Evolutionary conservation across 2,113 vertebrate species (phyloP).

Genomic region (Corythornis madagascariensis): DNA sequence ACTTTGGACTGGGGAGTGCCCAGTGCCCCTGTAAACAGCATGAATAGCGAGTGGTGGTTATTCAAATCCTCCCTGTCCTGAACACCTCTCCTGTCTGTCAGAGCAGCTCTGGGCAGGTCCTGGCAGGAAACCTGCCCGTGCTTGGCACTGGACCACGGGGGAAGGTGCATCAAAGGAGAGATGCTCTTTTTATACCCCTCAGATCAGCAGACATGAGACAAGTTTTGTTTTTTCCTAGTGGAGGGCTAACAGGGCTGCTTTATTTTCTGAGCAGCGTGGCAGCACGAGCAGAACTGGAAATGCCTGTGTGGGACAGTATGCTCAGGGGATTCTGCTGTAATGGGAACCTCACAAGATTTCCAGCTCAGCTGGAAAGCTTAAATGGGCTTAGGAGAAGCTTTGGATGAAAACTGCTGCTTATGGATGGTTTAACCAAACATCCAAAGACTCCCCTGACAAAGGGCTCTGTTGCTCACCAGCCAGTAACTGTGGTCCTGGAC

Average conservation of each 20-base stretch:
- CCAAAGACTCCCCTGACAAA: not conserved
- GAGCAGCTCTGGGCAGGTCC: not conserved
- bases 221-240: fast-evolving
- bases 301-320: not conserved
- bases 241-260: not conserved
- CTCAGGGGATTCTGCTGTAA: not conserved
- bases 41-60: not conserved
- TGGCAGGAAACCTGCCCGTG: not conserved
- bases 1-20: not conserved
- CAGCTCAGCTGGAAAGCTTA: not conserved
- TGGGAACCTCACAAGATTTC: not conserved
- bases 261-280: fast-evolving
- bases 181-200: not conserved
- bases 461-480: not conserved
- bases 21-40: not conserved
- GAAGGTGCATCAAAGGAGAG: not conserved
- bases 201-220: fast-evolving
- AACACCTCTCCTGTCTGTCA: fast-evolving
- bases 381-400: not conserved
- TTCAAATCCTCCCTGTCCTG: not conserved
- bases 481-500: not conserved
- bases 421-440: not conserved
- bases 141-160: fast-evolving
- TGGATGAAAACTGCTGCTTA: not conserved
- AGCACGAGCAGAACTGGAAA: not conserved